Evolutionary conservation across 2,888 invertebrate species (phyloP), one percentile per base, ranked within the genome.

Genomic region (Hartigia nigra): DNA sequence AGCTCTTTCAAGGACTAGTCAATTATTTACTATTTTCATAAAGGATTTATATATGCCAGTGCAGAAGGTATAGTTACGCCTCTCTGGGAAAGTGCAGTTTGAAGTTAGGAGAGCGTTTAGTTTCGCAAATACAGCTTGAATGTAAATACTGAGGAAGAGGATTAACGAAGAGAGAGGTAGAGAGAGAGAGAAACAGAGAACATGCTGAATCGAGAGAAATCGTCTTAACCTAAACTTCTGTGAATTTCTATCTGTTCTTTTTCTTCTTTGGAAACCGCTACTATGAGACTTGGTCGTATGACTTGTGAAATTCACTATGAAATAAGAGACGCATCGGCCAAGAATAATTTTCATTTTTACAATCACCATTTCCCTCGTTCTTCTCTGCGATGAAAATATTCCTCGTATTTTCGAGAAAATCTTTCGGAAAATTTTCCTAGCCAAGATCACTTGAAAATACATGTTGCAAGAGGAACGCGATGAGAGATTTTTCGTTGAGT

Each of bases 81-180:
- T 23, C 23, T 55, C 55, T 55, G 23, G 55, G 55, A 55, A 55
- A 55, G 23, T 55, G 55, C 55, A 77, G 75, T 78, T 75, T 55
- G 76, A 78, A 78, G 55, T 76, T 70, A 72, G 9, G 75, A 39
- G 72, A 74, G 55, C 75, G 72, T 76, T 78, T 76, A 78, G 72
- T 78, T 78, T 78, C 39, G 78, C 70, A 78, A 78, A 78, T 72
- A 78, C 70, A 75, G 78, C 78, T 72, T 75, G 76, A 78, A 78
- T 78, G 78, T 37, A 78, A 78, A 78, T 78, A 72, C n/a, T 70
- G 12, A 31, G 32, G 31, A 23, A 72, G 72, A 72, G 31, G 72
- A 32, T 72, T 72, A 72, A 72, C 31, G 12, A 37, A 35, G 75
- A 76, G 55, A 75, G 78, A 78, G 75, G 35, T 1, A 72, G 72